A percentile compares a stretch with the other conserved stretches of the same genome.
phyloP scores from a whole-genome alignment of 2,888 invertebrate species.

The Eupelmus urozonus region DNA sequence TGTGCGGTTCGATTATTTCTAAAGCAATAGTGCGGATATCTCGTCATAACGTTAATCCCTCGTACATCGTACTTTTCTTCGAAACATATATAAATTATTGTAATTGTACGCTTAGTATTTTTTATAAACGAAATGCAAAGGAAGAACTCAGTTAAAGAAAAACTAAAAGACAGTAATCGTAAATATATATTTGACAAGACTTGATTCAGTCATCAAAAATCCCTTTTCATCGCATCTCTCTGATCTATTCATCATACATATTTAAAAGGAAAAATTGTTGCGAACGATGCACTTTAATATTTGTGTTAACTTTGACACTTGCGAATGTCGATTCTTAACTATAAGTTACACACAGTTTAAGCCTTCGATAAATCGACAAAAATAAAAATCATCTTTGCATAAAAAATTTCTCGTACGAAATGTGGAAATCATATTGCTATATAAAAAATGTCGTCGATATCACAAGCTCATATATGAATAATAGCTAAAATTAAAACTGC shows the following conservation, averaged over 20 bases:
- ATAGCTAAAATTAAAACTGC: conserved; percentile 30
- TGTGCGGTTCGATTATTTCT: conserved; percentile 7
- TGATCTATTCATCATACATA: neutral
- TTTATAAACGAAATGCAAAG: conserved; percentile 35
- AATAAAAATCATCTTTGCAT: conserved; percentile 42
- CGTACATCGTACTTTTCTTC: conserved; percentile 9
- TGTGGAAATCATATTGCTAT: conserved; percentile 18
- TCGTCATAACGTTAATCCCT: conserved; percentile 20
- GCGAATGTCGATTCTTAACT: conserved; percentile 3
- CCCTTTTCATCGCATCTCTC: neutral
- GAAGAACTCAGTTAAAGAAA: conserved; percentile 25
- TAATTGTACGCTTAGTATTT: conserved; percentile 17
- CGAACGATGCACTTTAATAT: neutral
- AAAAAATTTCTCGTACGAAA: conserved; percentile 12
- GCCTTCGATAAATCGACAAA: neutral
- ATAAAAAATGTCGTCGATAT: conserved; percentile 15
- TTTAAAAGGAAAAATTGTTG: conserved; percentile 3
- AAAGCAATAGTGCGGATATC: conserved; percentile 27
- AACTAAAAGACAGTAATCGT: conserved; percentile 20
- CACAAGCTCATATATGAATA: conserved; percentile 23
- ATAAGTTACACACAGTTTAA: conserved; percentile 8
- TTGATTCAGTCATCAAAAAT: conserved; percentile 33
- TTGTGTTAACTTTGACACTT: conserved; percentile 19
- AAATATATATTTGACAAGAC: conserved; percentile 23
- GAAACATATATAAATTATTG: conserved; percentile 24